Base-by-base conservation (phyloP, 2,888 invertebrate genomes). In the Isotomurus palustris region DNA sequence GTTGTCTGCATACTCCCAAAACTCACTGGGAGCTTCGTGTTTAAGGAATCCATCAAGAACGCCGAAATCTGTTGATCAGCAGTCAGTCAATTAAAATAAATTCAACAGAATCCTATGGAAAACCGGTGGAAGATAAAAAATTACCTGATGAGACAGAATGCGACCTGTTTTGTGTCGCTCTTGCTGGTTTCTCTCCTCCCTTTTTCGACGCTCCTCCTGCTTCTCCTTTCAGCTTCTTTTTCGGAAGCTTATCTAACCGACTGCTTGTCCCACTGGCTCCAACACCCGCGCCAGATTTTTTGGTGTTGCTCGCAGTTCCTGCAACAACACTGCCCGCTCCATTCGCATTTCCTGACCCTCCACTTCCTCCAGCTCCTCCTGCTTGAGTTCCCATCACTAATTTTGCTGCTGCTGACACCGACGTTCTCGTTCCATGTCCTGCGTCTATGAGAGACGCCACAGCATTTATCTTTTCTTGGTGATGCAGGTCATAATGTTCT, bases 1-100 rank as follows among this genome's bases (percentile, higher is more conserved):
- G 0, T 92, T 90, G 75, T 95, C 94, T 1, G 95, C 87, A 2
- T 90, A 91, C 35, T 88, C 83, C 95, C 95, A 96, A 78, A 95
- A 95, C 75, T 91, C 89, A 72, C 92, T 91, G 10, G 93, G 90
- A 55, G 88, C 88, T 76, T 95, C 94, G 75, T 94, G 65, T 24
- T 63, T 63, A n/a, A 54, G 28, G 6, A 58, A 27, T 17, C 56
- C 51, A 36, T 64, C 64, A 3, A 56, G 41, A 24, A n/a, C 19
- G 4, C 64, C 64, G 40, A 61, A 40, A 45, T 61, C 61, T 25
- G 17, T 22, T 32, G n/a, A 29, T 8, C 19, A 49, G 29, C 5
- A 49, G 17, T 8, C 28, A 5, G 21, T 35, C 12, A 10, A 2
- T 8, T 2, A 32, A n/a, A n/a, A n/a, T n/a, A n/a, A n/a, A n/a